A percentile compares a stretch with the other conserved stretches of the same genome.
These are phyloP conservation scores for Brachypodius melanocephalos DNA, from an alignment of 2,113 vertebrate species.

Conservation along the genomic window DNA sequence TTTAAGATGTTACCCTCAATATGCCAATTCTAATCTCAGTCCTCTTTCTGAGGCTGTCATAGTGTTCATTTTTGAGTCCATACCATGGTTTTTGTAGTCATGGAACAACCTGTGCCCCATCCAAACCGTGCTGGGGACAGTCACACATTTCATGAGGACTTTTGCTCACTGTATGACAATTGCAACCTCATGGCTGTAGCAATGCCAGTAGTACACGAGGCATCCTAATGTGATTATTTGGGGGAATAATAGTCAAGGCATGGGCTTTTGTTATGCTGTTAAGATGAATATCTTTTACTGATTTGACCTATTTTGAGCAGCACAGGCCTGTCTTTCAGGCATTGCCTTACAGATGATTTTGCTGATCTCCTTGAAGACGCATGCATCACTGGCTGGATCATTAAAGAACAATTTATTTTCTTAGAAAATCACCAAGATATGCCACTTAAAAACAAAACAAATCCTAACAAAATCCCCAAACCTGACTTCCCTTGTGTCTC, in stretches of 20 bases:
- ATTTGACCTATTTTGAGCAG: neutral
- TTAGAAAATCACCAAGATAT: neutral
- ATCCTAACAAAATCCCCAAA: fast-evolving
- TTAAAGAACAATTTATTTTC: neutral
- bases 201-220: neutral
- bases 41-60: neutral
- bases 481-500: neutral
- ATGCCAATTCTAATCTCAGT: neutral
- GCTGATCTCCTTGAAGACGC: neutral
- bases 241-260: neutral
- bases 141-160: fast-evolving
- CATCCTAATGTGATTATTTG: neutral
- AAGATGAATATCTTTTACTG: neutral
- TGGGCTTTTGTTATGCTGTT: neutral
- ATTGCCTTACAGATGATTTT: neutral
- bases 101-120: neutral
- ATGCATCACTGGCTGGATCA: fast-evolving
- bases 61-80: neutral
- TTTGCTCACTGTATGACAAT: neutral
- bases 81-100: neutral
- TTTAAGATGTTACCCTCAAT: conserved; percentile 18
- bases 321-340: neutral
- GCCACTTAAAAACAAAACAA: neutral
- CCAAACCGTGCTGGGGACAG: fast-evolving
- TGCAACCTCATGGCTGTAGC: neutral